A percentile compares a stretch with the other conserved stretches of the same genome.
phyloP scores from a whole-genome alignment of 2,797 vertebrate genomes.

The Knipowitschia caucasica region DNA sequence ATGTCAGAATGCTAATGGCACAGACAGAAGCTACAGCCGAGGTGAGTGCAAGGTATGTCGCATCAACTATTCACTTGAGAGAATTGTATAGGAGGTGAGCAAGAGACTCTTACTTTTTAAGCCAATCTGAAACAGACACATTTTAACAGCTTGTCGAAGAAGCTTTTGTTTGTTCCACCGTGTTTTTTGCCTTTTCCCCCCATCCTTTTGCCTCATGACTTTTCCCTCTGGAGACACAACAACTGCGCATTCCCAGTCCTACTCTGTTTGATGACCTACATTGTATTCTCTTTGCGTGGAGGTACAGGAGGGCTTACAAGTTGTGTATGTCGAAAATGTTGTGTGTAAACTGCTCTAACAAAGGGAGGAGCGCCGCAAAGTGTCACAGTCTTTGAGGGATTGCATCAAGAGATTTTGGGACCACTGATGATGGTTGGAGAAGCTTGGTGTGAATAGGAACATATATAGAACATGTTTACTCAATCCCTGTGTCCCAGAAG shows the following conservation, averaged over 20 bases:
- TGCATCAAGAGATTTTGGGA: slow-evolving; percentile 56
- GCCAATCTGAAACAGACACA: slow-evolving; percentile 61
- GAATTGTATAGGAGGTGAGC: slow-evolving; percentile 49
- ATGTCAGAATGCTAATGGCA: slow-evolving; percentile 76
- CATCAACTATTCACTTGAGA: slow-evolving; percentile 78
- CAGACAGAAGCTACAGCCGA: slow-evolving; percentile 59
- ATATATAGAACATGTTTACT: slow-evolving; percentile 16
- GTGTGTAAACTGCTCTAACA: slow-evolving; percentile 47
- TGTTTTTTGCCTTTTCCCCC: slow-evolving; percentile 49
- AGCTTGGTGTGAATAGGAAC: slow-evolving; percentile 28
- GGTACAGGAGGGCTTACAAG: slow-evolving; percentile 65
- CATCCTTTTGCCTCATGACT: slow-evolving; percentile 54
- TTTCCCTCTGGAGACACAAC: slow-evolving; percentile 65
- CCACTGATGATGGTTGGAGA: slow-evolving; percentile 42
- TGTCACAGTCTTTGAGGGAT: slow-evolving; percentile 32
- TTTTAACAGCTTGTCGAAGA: slow-evolving; percentile 74
- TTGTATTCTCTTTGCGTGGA: slow-evolving; percentile 72
- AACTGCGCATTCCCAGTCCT: slow-evolving; percentile 60
- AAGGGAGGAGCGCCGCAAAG: slow-evolving; percentile 64
- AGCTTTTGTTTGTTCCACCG: slow-evolving; percentile 76
- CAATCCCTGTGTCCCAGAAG: slow-evolving; percentile 50
- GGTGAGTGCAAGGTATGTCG: slow-evolving; percentile 53
- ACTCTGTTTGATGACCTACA: slow-evolving; percentile 75
- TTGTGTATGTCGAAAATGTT: slow-evolving; percentile 62
- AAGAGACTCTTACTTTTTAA: slow-evolving; percentile 49